phyloP scores from a whole-genome alignment of 1,140 invertebrate genomes.

The Chlorops oryzae region DNA sequence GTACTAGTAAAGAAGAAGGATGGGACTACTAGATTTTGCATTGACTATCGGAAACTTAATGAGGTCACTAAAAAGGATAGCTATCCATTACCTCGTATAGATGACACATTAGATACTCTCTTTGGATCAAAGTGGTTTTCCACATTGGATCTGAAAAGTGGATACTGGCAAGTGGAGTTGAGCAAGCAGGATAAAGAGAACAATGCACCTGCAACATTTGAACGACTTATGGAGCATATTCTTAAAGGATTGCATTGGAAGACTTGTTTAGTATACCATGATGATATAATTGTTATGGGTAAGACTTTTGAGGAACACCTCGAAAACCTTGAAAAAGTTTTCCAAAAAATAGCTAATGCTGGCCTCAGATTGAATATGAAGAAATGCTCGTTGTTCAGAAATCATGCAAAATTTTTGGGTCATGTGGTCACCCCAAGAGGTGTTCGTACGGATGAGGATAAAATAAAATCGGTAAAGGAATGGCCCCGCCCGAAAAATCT shows the following conservation, averaged over 20 bases:
- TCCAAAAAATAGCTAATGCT: no score
- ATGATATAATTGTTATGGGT: slow-evolving; percentile 2
- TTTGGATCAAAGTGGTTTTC: slow-evolving; percentile 31
- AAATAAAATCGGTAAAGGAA: slow-evolving; percentile 18
- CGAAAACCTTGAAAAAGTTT: not conserved
- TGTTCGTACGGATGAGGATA: slow-evolving; percentile 12
- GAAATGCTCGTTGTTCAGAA: no score
- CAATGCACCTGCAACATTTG: slow-evolving; percentile 10
- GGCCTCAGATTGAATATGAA: no score
- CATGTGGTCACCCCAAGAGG: no score
- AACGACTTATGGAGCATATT: slow-evolving; percentile 5
- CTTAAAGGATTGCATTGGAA: slow-evolving; percentile 4
- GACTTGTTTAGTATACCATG: not conserved
- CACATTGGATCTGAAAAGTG: slow-evolving; percentile 39
- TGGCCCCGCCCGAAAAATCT: slow-evolving; percentile 28
- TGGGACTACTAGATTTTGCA: slow-evolving; percentile 1
- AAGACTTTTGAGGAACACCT: not conserved
- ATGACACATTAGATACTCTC: slow-evolving; percentile 16
- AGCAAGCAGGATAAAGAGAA: slow-evolving; percentile 3
- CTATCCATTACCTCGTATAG: slow-evolving; percentile 53
- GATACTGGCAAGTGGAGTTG: slow-evolving; percentile 30
- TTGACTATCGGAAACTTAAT: slow-evolving; percentile 36
- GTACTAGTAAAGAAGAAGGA: no score
- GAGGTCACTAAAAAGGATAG: slow-evolving; percentile 33
- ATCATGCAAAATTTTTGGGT: no score